These are phyloP conservation scores for Hoplostethus mediterraneus DNA, from an alignment of 2,797 vertebrate genomes.

Conservation along the genomic window DNA sequence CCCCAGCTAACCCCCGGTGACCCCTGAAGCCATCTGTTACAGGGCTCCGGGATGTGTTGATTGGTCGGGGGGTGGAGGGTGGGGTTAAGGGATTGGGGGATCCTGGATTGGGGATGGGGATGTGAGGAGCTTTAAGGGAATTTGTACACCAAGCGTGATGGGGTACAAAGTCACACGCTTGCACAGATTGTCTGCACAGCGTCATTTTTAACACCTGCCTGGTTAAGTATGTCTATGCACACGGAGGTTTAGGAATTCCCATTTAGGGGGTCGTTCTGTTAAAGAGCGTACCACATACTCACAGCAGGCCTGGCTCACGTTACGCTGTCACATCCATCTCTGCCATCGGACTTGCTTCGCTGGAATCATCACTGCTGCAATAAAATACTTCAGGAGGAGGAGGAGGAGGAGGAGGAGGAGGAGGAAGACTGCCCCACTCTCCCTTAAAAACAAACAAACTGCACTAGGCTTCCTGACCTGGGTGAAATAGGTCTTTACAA, in stretches of 20 bases:
- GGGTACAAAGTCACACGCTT: slow-evolving; percentile 23
- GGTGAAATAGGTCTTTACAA: neutral
- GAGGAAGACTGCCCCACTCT: neutral
- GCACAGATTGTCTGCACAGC: slow-evolving; percentile 2
- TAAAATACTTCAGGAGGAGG: slow-evolving; percentile 17
- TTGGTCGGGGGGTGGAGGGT: slow-evolving; percentile 38
- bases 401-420: neutral
- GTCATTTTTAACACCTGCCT: slow-evolving; percentile 14
- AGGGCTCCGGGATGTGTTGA: slow-evolving; percentile 66
- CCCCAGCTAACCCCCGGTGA: slow-evolving; percentile 64
- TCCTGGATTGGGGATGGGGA: slow-evolving; percentile 28
- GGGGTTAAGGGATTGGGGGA: slow-evolving; percentile 14
- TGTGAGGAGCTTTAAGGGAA: slow-evolving; percentile 32
- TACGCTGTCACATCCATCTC: slow-evolving; percentile 47
- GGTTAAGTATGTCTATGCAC: neutral
- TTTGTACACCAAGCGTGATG: slow-evolving; percentile 20
- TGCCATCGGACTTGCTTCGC: slow-evolving; percentile 37
- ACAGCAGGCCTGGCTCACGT: slow-evolving; percentile 44
- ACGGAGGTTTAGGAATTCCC: slow-evolving; percentile 1
- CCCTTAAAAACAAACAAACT: neutral
- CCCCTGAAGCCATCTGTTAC: slow-evolving; percentile 80
- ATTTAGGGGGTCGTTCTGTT: slow-evolving; percentile 6
- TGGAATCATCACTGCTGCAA: slow-evolving; percentile 33
- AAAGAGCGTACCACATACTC: slow-evolving; percentile 16
- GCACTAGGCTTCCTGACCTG: neutral